phyloP scores from a whole-genome alignment of 1,140 invertebrate species.

The Myzus persicae region DNA sequence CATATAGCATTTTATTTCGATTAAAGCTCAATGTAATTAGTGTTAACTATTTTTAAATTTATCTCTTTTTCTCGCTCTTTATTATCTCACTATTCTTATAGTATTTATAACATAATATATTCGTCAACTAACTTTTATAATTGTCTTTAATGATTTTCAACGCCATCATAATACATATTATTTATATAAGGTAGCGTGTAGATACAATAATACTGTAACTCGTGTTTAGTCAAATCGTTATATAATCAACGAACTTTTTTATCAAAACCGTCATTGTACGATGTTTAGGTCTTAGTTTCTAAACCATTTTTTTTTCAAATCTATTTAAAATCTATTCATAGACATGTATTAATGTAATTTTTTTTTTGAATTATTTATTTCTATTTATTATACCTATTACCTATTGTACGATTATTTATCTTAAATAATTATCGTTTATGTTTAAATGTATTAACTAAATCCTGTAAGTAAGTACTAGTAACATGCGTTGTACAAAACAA shows the following conservation, averaged over 20 bases:
- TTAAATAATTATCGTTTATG: background rate
- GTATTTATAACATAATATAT: background rate
- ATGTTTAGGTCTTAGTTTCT: background rate
- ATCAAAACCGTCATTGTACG: background rate
- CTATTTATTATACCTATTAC: background rate
- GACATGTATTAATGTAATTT: background rate
- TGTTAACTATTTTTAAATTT: constrained; percentile 36
- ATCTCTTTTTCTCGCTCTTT: background rate
- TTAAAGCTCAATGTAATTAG: constrained; percentile 29
- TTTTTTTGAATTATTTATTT: background rate
- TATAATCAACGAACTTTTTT: background rate
- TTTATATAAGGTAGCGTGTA: background rate
- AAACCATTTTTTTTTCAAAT: background rate
- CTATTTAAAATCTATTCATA: background rate
- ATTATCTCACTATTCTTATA: background rate
- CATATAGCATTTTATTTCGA: background rate
- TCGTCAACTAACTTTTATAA: background rate
- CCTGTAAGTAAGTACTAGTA: background rate
- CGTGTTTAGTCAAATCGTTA: background rate
- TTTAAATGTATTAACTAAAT: background rate
- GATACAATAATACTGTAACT: background rate
- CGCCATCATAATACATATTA: background rate
- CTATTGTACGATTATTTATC: background rate
- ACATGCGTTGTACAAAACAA: background rate
- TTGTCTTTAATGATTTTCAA: background rate